Base-by-base conservation (phyloP, 2,888 invertebrate genomes). In the Cryptocephalus moraei region DNA sequence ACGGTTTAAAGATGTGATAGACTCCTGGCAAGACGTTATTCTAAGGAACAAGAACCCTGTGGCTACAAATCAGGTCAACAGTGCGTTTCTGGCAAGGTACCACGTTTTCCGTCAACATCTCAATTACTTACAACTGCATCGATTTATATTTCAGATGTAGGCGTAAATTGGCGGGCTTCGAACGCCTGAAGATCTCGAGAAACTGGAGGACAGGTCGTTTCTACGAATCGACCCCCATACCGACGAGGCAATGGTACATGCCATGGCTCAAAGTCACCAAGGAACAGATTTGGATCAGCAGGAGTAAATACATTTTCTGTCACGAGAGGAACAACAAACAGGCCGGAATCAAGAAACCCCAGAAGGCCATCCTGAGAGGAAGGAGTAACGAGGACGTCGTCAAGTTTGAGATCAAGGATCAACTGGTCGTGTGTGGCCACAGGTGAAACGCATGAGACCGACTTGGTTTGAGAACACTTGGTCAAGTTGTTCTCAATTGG, bases 201-300 rank as follows among this genome's bases (percentile, higher is more conserved):
- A 79, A 80, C 57, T 81, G 80, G 80, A 59, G 69, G n/a, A 66
- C 64, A 41, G 80, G 79, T 1, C 65, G 65, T 43, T 81, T 76
- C 56, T 60, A 65, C 10, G 75, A 75, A 51, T 67, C 64, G 32
- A 61, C 69, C 10, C 65, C 74, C 39, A 70, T 74, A 46, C 70
- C 70, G 32, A 52, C 46, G 39, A 57, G 51, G 41, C 64, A 63
- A 39, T 76, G 73, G 62, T 70, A 71, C 51, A 72, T 78, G 60
- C 77, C 80, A 39, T 76, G 76, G 70, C 56, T 81, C 8, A 66
- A 72, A 42, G 56, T 81, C 33, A 74, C 75, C 8, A 65, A 65
- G 1, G 66, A 76, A 13, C 60, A 60, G 32, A 54, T 81, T 0
- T 81, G 79, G 72, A 70, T 79, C 51, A 75, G 78, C 40, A 70